Base-by-base conservation (phyloP, 2,888 invertebrate genomes). In the Idaea straminata region DNA sequence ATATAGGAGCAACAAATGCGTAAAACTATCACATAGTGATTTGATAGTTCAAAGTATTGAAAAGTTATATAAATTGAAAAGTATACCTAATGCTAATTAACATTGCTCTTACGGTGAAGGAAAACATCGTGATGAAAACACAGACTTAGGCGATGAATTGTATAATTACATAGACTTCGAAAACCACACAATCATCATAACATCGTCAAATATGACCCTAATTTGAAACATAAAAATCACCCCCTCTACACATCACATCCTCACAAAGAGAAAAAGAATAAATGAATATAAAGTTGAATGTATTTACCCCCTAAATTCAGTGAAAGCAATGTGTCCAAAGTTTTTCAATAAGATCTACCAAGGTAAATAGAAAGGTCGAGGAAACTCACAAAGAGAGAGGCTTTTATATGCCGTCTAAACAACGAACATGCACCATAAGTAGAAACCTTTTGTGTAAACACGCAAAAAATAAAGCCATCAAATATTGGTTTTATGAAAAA, bases 331-430 rank as follows among this genome's bases (percentile, higher is more conserved):
- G 84, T 84, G 82, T 87, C 85, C 79, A 80, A 90, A 91, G 84
- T 91, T 90, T 90, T 89, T 88, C 86, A 88, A 89, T 91, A 89
- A 88, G 80, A 79, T 75, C 79, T 78, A 74, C 74, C 76, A 87
- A 89, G 85, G 88, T 87, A 90, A 88, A 87, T 86, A 85, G 79
- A 80, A 80, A 78, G 83, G 82, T 81, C 73, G 83, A 85, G 81
- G 80, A 80, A 81, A 76, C 74, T 62, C 71, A 62, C 65, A 61
- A 68, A 65, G 62, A 63, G 66, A 66, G 70, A 47, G 15, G 61
- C 15, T 36, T n/a, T 15, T 16, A 36, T 38, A n/a, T 0, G 4
- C 4, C 2, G 47, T 15, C 16, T 15, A 5, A 36, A 5, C 38
- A 47, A 35, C 6, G 6, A n/a, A 35, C 47, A 4, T 16, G 25